Evolutionary conservation across 2,113 vertebrate species (phyloP).

Genomic region (Girardinichthys multiradiatus): DNA sequence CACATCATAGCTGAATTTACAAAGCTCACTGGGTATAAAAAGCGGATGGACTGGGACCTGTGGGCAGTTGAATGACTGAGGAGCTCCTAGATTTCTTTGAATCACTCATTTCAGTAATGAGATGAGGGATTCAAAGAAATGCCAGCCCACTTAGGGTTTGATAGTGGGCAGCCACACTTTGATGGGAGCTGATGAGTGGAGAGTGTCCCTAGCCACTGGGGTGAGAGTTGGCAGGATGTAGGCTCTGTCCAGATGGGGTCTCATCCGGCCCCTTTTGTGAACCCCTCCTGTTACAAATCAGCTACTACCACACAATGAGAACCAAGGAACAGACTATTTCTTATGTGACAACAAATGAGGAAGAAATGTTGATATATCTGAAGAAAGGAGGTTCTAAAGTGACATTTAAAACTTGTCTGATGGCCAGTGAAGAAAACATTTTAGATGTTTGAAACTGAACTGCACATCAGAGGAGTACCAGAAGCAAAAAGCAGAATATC

Average conservation of each 20-base stretch:
- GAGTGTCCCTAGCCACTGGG: conserved; percentile 53
- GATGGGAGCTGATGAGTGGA: conserved; percentile 68
- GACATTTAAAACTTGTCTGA: conserved; percentile 74
- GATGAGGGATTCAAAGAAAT: conserved; percentile 43
- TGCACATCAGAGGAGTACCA: conserved; percentile 36
- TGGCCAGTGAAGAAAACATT: conserved; percentile 64
- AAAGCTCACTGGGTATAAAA: conserved; percentile 3
- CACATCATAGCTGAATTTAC: conserved; percentile 6
- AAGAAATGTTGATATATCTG: conserved; percentile 60
- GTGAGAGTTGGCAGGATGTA: conserved; percentile 68
- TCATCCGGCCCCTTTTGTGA: conserved; percentile 54
- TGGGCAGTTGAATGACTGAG: conserved; percentile 60
- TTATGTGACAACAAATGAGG: conserved; percentile 62
- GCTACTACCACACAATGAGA: conserved; percentile 36
- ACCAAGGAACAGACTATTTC: conserved; percentile 24
- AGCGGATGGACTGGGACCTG: conserved; percentile 14
- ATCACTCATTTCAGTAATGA: conserved; percentile 64
- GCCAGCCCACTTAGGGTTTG: conserved; percentile 56
- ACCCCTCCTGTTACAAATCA: conserved; percentile 17
- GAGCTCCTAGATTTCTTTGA: conserved; percentile 34
- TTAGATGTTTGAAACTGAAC: conserved; percentile 63
- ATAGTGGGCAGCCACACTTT: conserved; percentile 67
- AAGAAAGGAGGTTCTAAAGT: conserved; percentile 57
- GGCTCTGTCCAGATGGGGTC: conserved; percentile 75
- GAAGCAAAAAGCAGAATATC: conserved; percentile 25